Percentiles rank a stretch among this genome's conserved stretches.
phyloP scores from a whole-genome alignment of 1,140 invertebrate genomes.

The Elysia chlorotica region DNA sequence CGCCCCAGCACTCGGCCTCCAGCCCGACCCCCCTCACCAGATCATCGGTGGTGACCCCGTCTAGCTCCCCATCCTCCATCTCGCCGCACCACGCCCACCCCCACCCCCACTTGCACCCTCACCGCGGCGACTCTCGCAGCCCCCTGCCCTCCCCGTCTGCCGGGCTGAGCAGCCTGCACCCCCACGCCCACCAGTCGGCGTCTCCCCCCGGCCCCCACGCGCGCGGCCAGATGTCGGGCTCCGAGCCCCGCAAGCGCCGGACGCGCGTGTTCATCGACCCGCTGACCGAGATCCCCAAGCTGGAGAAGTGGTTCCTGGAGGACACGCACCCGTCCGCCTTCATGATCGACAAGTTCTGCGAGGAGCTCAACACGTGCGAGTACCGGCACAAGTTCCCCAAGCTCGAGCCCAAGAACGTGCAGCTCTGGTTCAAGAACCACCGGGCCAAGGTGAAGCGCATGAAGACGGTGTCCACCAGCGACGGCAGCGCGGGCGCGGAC shows the following conservation, averaged over 20 bases:
- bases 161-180: constrained; percentile 96
- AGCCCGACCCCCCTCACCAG: constrained; percentile 13
- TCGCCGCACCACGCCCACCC: background rate
- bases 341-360: constrained; percentile 94
- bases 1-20: constrained; percentile 31
- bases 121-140: constrained; percentile 60
- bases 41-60: constrained; percentile 25
- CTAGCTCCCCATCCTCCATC: constrained; percentile 4
- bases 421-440: constrained; percentile 91
- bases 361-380: constrained; percentile 88
- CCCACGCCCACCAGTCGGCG: no score
- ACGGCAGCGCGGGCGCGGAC: background rate
- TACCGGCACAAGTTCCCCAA: constrained; percentile 94
- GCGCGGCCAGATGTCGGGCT: no score
- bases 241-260: constrained; percentile 70
- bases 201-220: no score
- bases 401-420: constrained; percentile 96
- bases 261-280: constrained; percentile 99
- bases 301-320: constrained; percentile 96
- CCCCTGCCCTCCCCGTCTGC: constrained; percentile 97
- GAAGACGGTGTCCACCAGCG: constrained; percentile 20
- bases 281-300: constrained; percentile 92
- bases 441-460: constrained; percentile 91
- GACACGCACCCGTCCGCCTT: constrained; percentile 97
- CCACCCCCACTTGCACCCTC: constrained; percentile 28